A percentile compares a stretch with the other conserved stretches of the same genome.
Evolutionary conservation across 2,888 invertebrate species (phyloP).

Genomic region (Cremastinae sp.): DNA sequence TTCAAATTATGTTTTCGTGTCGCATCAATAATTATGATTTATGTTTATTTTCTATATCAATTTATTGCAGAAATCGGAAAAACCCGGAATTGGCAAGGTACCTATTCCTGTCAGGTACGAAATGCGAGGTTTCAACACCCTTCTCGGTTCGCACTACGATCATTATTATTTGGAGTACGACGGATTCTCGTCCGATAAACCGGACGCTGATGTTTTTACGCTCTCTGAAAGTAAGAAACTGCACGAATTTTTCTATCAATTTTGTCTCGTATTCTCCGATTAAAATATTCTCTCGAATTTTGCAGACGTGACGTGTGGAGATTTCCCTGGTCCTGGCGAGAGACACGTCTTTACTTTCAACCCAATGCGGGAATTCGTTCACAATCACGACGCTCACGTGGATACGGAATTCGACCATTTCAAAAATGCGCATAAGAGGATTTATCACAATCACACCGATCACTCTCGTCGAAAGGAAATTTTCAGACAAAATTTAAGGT

Average conservation of each 20-base stretch:
- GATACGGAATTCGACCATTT: slow-evolving; percentile 89
- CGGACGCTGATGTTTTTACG: slow-evolving; percentile 86
- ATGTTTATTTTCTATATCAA: too few species aligned
- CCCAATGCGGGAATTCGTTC: slow-evolving; percentile 95
- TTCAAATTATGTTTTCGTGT: not conserved
- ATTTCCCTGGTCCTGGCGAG: slow-evolving; percentile 93
- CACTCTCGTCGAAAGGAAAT: slow-evolving; percentile 87
- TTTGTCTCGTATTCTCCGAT: not conserved
- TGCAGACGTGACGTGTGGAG: slow-evolving; percentile 86
- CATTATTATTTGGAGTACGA: slow-evolving; percentile 94
- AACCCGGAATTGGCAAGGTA: slow-evolving; percentile 67
- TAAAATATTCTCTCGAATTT: slow-evolving; percentile 33
- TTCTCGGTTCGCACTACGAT: slow-evolving; percentile 97
- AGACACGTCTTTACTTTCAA: slow-evolving; percentile 92
- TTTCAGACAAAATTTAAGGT: slow-evolving; percentile 94
- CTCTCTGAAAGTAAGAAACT: slow-evolving; percentile 83
- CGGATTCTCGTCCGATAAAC: slow-evolving; percentile 83
- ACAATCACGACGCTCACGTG: slow-evolving; percentile 86
- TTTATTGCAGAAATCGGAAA: slow-evolving; percentile 73
- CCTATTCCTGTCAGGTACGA: slow-evolving; percentile 86
- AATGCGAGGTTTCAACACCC: slow-evolving; percentile 95
- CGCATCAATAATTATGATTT: not conserved
- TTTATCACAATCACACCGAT: slow-evolving; percentile 86
- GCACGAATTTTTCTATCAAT: slow-evolving; percentile 21
- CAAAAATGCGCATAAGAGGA: slow-evolving; percentile 86